These are phyloP conservation scores for Watsonalla binaria DNA, from an alignment of 2,888 invertebrate species.

Conservation along the genomic window DNA sequence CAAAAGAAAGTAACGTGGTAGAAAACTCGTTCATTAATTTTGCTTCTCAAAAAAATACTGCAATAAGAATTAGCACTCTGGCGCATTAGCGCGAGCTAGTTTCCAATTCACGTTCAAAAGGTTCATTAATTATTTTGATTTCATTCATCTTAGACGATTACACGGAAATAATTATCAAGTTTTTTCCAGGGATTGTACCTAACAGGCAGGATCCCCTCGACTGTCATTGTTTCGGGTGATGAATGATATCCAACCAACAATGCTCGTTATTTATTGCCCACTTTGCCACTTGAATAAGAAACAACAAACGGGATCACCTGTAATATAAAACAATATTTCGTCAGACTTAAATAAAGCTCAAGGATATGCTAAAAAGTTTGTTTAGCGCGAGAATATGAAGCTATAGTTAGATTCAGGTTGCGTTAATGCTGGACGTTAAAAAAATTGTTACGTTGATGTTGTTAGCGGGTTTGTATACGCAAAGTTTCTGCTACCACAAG, in stretches of 20 bases:
- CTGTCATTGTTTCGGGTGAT: not conserved
- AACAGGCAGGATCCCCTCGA: not conserved
- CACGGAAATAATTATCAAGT: not conserved
- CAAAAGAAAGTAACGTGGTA: too few species aligned
- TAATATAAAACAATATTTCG: not conserved
- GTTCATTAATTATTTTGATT: too few species aligned
- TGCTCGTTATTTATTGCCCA: not conserved
- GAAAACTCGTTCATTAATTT: too few species aligned
- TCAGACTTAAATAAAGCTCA: not conserved
- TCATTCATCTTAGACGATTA: too few species aligned
- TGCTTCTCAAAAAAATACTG: too few species aligned
- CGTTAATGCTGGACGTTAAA: not conserved
- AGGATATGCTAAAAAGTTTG: not conserved
- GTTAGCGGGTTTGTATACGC: conserved; percentile 33
- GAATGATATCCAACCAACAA: not conserved
- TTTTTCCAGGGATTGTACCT: not conserved
- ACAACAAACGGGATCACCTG: not conserved
- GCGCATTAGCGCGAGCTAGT: too few species aligned
- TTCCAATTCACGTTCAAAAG: too few species aligned
- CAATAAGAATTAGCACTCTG: too few species aligned
- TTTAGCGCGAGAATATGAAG: not conserved
- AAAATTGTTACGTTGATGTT: conserved; percentile 1
- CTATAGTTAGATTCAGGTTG: not conserved
- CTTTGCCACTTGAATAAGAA: not conserved
- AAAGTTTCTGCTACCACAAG: conserved; percentile 36